Evolutionary conservation across 2,888 invertebrate species (phyloP), one percentile per base, ranked within the genome.

Genomic region (Zaprionus obscuricornis): DNA sequence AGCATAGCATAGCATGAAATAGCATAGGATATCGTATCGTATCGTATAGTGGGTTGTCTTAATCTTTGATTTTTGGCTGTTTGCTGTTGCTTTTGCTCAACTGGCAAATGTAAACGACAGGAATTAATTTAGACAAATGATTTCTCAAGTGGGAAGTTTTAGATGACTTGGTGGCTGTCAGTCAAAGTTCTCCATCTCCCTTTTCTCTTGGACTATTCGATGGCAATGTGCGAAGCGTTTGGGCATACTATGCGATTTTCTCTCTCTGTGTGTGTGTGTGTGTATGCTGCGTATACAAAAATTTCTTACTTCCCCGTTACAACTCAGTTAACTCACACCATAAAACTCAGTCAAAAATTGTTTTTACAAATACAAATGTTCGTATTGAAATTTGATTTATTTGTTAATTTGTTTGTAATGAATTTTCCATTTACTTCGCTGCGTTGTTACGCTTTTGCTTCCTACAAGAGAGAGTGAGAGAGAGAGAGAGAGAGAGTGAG

Each of bases 121-220:
- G 90, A 89, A 90, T 90, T 90, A 90, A 90, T 90, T 90, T 90
- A 89, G 90, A 90, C 89, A 90, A 90, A 90, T 90, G 90, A 89
- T 89, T 89, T 89, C 72, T 87, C 83, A 87, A 88, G 88, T 74
- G 78, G 75, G 57, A 57, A 57, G 68, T 68, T 63, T 67, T 72
- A 43, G 68, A 72, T 84, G 77, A 83, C 85, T 85, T 85, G 85
- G 76, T 66, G 85, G 79, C 71, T 85, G 86, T 85, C 85, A 82
- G 84, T 77, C 74, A 49, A 59, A 66, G 37, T 50, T 51, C 60
- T 46, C 52, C 50, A 50, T 16, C 49, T 49, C 50, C 57, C 33
- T 36, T 46, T 45, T 31, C 45, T 10, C 11, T 24, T 26, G 55
- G 56, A 29, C 42, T n/a, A n/a, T n/a, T n/a, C 8, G 16, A 11